phyloP scores from a whole-genome alignment of 2,888 invertebrate species.

The Phania funesta region DNA sequence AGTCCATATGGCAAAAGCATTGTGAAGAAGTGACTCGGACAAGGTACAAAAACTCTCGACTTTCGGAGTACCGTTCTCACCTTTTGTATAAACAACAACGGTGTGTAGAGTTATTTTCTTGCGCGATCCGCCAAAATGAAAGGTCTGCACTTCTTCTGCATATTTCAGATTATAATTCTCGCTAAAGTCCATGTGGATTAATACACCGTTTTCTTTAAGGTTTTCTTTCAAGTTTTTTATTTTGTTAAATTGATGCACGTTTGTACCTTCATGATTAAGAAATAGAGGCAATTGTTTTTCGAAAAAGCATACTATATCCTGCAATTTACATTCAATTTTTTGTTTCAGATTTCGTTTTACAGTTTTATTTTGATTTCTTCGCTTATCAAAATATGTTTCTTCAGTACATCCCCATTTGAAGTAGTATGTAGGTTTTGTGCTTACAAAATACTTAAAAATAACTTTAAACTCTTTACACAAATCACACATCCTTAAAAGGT shows the following conservation, averaged over 20 bases:
- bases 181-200: conserved; percentile 33
- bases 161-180: conserved; percentile 22
- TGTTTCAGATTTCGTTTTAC: no score
- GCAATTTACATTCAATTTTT: conserved; percentile 11
- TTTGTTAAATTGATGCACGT: conserved; percentile 22
- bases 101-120: conserved; percentile 27
- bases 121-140: conserved; percentile 30
- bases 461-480: no score
- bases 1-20: conserved; percentile 26
- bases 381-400: conserved; percentile 23
- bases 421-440: neutral
- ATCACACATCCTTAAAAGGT: no score
- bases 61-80: conserved; percentile 18
- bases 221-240: conserved; percentile 5
- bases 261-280: neutral
- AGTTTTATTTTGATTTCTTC: conserved; percentile 30
- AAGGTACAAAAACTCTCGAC: conserved; percentile 32
- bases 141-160: conserved; percentile 26
- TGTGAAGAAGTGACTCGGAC: conserved; percentile 22
- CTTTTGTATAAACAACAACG: conserved; percentile 24
- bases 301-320: conserved; percentile 13
- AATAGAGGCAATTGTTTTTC: conserved; percentile 20
- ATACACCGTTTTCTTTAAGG: conserved; percentile 15
- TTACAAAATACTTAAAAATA: no score
- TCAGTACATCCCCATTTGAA: conserved; percentile 3